Percentiles rank a stretch among this genome's conserved stretches.
Conservation (phyloP, 2,888 invertebrate species). For the Phyllotreta striolata region DNA sequence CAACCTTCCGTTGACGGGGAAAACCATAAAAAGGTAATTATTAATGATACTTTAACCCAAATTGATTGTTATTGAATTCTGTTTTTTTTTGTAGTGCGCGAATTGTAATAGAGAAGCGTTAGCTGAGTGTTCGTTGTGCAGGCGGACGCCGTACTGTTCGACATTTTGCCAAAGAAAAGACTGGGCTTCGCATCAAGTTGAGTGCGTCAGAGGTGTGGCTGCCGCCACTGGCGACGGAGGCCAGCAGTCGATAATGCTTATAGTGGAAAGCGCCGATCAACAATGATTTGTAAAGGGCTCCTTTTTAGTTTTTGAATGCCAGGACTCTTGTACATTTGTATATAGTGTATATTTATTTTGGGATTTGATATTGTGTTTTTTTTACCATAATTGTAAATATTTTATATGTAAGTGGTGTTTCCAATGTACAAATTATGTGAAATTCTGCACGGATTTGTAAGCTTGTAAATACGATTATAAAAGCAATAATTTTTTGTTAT, state of each 20-base stretch:
- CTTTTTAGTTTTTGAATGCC: conserved; percentile 8
- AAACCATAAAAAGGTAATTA: conserved; percentile 74
- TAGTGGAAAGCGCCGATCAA: conserved; percentile 79
- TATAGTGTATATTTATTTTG: no score
- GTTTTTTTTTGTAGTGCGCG: conserved; percentile 72
- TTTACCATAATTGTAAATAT: no score
- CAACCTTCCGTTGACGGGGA: conserved; percentile 69
- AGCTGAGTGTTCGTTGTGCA: conserved; percentile 86
- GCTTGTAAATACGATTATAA: no score
- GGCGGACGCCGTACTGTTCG: conserved; percentile 87
- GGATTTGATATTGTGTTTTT: no score
- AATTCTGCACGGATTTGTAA: no score
- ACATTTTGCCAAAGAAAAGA: conserved; percentile 91
- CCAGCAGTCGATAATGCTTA: conserved; percentile 84
- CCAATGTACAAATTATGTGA: no score
- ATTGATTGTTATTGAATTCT: conserved; percentile 6
- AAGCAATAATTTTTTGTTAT: no score
- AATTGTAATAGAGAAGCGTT: conserved; percentile 89
- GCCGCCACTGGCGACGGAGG: conserved; percentile 62
- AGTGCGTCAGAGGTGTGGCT: conserved; percentile 77
- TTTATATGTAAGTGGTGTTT: no score
- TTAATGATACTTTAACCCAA: conserved; percentile 52
- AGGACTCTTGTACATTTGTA: no score
- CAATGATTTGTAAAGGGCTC: conserved; percentile 54
- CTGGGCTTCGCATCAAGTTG: conserved; percentile 87